Evolutionary conservation across 2,888 invertebrate genomes (phyloP), one percentile per base, ranked within the genome.

Genomic region (Limnephilus rhombicus): DNA sequence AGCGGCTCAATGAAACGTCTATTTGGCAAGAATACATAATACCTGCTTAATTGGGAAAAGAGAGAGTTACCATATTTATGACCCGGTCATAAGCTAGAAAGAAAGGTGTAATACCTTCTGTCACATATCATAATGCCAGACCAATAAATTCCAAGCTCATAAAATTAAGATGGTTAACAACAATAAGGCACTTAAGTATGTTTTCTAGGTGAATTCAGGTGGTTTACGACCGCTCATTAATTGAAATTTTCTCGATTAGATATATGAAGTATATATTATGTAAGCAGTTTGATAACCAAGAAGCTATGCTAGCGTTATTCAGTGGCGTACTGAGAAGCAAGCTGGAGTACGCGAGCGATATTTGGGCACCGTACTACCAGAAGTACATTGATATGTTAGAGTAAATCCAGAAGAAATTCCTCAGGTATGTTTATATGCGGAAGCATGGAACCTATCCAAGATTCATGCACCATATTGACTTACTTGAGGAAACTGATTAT

Each of bases 31-130:
- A 80, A 34, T n/a, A 13, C 24, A 80, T 37, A 37, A 34, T 24
- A 29, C 24, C 88, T 31, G 37, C 88, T 89, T 89, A 41, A 89
- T 89, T 89, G 80, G 80, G 53, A 49, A 83, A 87, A 80, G 88
- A 89, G 88, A 89, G 88, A 89, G 88, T 80, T 80, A 24, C 88
- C 13, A 13, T 68, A 88, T 88, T 86, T 86, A 86, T 86, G 49
- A 86, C 49, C 45, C 45, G 29, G 86, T 86, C 45, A 86, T 49
- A 86, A 86, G 86, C 29, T 85, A 82, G 82, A 34, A 82, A 82
- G 82, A 82, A 31, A 82, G 82, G 82, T 34, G 34, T 68, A 68
- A 68, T 68, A 68, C 68, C 9, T 53, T 18, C 53, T 68, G 68
- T 68, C 68, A 68, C 68, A 68, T n/a, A 68, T 68, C 68, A 68